Evolutionary conservation across 2,888 invertebrate genomes (phyloP).

Genomic region (Hipparchia sbordonii): DNA sequence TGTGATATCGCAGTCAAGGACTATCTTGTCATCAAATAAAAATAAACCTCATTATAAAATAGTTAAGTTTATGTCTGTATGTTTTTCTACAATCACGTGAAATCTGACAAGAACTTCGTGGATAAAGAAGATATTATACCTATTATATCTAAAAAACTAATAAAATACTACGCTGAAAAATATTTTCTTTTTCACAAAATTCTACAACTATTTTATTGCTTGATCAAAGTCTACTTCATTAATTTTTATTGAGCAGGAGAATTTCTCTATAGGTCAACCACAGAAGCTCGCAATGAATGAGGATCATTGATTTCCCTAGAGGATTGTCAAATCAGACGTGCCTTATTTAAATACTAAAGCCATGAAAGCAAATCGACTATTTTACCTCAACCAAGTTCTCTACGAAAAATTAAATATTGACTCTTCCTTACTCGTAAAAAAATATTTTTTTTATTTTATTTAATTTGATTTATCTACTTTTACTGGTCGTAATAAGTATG

Average conservation of each 20-base stretch:
- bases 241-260: constrained; percentile 56
- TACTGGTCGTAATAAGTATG: no score
- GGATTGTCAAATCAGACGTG: constrained; percentile 68
- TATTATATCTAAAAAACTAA: not conserved
- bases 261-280: constrained; percentile 62
- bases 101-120: no score
- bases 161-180: not conserved
- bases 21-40: no score
- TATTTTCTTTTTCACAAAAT: not conserved
- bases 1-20: no score
- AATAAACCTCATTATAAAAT: no score
- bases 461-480: not conserved
- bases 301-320: constrained; percentile 74
- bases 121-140: no score
- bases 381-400: constrained; percentile 19
- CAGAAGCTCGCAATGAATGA: constrained; percentile 54
- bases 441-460: not conserved
- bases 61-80: no score
- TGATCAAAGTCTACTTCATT: constrained; percentile 47
- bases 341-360: constrained; percentile 60
- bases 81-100: no score
- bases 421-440: not conserved
- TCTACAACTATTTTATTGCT: not conserved
- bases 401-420: not conserved
- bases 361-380: constrained; percentile 35